phyloP scores from a whole-genome alignment of 2,888 invertebrate genomes.

The Ormyrus pomaceus region DNA sequence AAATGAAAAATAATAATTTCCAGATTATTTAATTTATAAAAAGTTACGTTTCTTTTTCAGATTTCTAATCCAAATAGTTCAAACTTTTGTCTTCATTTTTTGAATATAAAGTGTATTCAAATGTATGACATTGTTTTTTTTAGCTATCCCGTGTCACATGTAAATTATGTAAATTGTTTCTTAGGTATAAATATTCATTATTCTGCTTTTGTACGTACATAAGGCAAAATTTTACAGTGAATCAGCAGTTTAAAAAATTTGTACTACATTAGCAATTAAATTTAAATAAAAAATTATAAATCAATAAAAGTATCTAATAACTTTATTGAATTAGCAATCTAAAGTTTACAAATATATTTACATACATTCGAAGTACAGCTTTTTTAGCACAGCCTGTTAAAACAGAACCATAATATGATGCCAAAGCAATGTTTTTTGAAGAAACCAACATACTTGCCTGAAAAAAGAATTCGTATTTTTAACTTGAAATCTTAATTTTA shows the following conservation, averaged over 20 bases:
- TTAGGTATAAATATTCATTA: not conserved
- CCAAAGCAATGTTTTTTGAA: constrained; percentile 73
- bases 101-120: too few relatives aligned
- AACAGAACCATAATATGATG: constrained; percentile 79
- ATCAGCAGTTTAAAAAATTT: too few relatives aligned
- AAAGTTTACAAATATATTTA: constrained; percentile 49
- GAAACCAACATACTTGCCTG: constrained; percentile 78
- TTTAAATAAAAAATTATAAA: constrained; percentile 5
- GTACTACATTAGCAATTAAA: not conserved
- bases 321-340: too few relatives aligned
- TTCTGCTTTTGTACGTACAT: not conserved
- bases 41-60: not conserved
- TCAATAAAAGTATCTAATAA: constrained; percentile 31
- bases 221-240: too few relatives aligned
- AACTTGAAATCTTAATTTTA: constrained; percentile 18
- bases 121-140: too few relatives aligned
- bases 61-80: too few relatives aligned
- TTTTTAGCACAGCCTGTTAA: constrained; percentile 79
- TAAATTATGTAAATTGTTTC: not conserved
- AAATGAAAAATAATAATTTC: constrained; percentile 17
- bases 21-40: not conserved
- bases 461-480: constrained; percentile 61
- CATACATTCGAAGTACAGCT: constrained; percentile 80
- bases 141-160: too few relatives aligned
- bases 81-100: too few relatives aligned